Conservation (phyloP, 2,113 vertebrate genomes). For the Meriones unguiculatus region DNA sequence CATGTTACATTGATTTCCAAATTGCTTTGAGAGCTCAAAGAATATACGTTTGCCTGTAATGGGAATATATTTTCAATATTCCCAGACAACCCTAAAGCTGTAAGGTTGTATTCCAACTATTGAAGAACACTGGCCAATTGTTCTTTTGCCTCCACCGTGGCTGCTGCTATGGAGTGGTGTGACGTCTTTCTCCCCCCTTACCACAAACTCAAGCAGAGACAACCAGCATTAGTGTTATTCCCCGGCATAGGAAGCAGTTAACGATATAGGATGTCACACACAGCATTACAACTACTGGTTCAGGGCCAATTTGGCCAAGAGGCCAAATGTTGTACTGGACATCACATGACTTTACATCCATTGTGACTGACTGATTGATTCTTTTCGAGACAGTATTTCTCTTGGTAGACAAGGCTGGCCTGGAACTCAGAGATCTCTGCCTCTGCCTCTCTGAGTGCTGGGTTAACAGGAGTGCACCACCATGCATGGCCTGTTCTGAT, state of each 20-base stretch:
- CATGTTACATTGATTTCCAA: conserved; percentile 4
- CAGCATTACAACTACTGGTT: conserved; percentile 54
- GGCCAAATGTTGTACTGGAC: conserved; percentile 52
- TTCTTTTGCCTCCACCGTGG: not conserved
- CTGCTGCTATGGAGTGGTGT: not conserved
- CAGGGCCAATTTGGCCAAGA: conserved; percentile 42
- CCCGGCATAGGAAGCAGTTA: conserved; percentile 44
- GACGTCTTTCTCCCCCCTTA: not conserved
- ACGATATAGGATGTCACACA: conserved; percentile 34
- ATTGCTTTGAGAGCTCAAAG: not conserved
- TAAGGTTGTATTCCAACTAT: not conserved
- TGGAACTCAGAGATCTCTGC: too few relatives aligned
- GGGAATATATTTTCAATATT: conserved; percentile 15
- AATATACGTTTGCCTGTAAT: not conserved
- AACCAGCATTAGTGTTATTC: conserved; percentile 56
- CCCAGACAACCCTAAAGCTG: not conserved
- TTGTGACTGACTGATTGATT: not conserved
- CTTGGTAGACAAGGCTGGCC: too few relatives aligned
- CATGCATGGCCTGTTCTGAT: not conserved
- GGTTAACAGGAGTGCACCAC: too few relatives aligned
- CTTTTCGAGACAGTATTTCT: too few relatives aligned
- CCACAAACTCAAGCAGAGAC: not conserved
- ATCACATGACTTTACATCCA: not conserved
- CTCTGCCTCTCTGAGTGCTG: too few relatives aligned
- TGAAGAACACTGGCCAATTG: not conserved